These are phyloP conservation scores for Lottia gigantea DNA, from an alignment of 2,888 invertebrate species.

Conservation along the genomic window DNA sequence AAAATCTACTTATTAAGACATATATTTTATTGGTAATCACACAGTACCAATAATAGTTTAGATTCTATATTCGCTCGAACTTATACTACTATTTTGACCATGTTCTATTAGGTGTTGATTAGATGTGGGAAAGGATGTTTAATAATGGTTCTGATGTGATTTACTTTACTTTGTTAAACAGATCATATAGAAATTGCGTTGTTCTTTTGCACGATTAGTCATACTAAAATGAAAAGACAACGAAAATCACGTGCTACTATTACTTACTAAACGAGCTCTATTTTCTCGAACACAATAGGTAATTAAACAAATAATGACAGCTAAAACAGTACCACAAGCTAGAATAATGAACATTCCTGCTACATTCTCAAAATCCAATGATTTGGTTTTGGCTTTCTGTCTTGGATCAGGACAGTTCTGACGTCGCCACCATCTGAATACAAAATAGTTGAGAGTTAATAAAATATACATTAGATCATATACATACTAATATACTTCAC, in stretches of 20 bases:
- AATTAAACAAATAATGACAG: slow-evolving; percentile 44
- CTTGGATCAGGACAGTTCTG: slow-evolving; percentile 55
- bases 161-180: too few species aligned
- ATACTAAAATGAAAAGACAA: background rate
- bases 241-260: too few species aligned
- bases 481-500: too few species aligned
- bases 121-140: too few species aligned
- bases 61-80: too few species aligned
- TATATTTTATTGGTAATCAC: too few species aligned
- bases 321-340: slow-evolving; percentile 46
- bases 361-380: slow-evolving; percentile 55
- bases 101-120: too few species aligned
- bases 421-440: slow-evolving; percentile 57
- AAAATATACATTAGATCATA: too few species aligned
- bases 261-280: slow-evolving; percentile 1
- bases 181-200: background rate
- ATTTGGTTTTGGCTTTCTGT: slow-evolving; percentile 55
- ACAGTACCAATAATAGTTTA: too few species aligned
- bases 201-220: background rate
- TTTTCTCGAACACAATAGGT: slow-evolving; percentile 29
- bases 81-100: too few species aligned
- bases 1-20: too few species aligned
- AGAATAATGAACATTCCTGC: slow-evolving; percentile 61
- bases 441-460: background rate
- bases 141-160: too few species aligned